A percentile compares a stretch with the other conserved stretches of the same genome.
Evolutionary conservation across 2,888 invertebrate genomes (phyloP).

Genomic region (Rhaphigaster nebulosa): DNA sequence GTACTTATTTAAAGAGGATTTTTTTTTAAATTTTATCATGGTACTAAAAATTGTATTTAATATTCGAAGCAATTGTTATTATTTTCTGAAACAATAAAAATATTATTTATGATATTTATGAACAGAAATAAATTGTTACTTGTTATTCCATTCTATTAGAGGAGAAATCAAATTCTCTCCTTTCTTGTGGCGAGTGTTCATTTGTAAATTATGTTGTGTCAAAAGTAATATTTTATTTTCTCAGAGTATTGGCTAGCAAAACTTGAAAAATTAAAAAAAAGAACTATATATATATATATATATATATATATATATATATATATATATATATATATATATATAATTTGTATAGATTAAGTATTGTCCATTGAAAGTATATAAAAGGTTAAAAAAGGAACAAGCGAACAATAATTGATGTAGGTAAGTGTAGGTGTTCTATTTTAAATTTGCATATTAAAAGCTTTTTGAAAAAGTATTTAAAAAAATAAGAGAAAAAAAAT

Average conservation of each 20-base stretch:
- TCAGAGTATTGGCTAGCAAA: constrained; percentile 13
- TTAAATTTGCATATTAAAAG: constrained; percentile 43
- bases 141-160: constrained; percentile 26
- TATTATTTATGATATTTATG: constrained; percentile 35
- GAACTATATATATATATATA: not conserved
- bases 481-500: not conserved
- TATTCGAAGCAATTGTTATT: constrained; percentile 31
- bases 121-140: constrained; percentile 45
- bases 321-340: too few species aligned
- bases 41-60: constrained; percentile 36
- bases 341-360: constrained; percentile 13
- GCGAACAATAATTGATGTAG: constrained; percentile 50
- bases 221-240: constrained; percentile 44
- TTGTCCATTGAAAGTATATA: constrained; percentile 15
- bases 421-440: constrained; percentile 39
- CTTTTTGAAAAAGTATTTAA: constrained; percentile 15
- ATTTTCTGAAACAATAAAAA: constrained; percentile 43
- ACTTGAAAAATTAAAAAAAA: not conserved
- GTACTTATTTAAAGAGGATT: constrained; percentile 15
- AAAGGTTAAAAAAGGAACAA: not conserved
- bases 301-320: not conserved
- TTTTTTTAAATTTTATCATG: not conserved
- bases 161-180: not conserved
- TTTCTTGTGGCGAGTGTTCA: not conserved
- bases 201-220: constrained; percentile 5